Evolutionary conservation across 2,113 vertebrate species (phyloP).

Genomic region (Embiotoca jacksoni): DNA sequence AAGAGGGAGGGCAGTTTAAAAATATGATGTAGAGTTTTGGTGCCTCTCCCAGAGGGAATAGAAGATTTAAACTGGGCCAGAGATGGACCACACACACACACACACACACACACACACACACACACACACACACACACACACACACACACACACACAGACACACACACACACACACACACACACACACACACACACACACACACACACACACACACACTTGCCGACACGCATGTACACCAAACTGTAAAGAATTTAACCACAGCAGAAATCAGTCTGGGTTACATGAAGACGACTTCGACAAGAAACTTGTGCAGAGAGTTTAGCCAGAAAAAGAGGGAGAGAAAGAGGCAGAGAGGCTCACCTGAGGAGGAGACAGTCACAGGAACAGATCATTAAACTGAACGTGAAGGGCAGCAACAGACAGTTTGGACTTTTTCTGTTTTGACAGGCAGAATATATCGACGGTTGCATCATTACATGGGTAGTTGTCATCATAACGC

Average conservation of each 20-base stretch:
- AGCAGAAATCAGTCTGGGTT: constrained; percentile 17
- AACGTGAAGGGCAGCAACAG: constrained; percentile 22
- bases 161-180: constrained; percentile 20
- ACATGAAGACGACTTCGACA: constrained; percentile 7
- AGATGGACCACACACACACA: constrained; percentile 42
- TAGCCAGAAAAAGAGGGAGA: constrained; percentile 19
- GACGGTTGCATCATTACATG: constrained; percentile 17
- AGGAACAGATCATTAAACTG: constrained; percentile 55
- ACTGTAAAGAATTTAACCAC: constrained; percentile 1
- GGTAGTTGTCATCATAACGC: constrained; percentile 5
- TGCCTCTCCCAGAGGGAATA: constrained; percentile 53
- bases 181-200: not conserved
- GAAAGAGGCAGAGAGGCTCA: constrained; percentile 19
- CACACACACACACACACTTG: constrained; percentile 8
- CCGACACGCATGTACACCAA: not conserved
- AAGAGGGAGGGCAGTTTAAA: constrained; percentile 38
- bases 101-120: not conserved
- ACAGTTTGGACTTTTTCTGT: constrained; percentile 38
- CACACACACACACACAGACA: constrained; percentile 31
- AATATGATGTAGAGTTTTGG: constrained; percentile 56
- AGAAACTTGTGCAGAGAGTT: constrained; percentile 40
- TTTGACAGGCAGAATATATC: constrained; percentile 21
- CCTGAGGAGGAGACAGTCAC: constrained; percentile 35
- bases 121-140: not conserved
- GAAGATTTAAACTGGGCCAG: constrained; percentile 53